Evolutionary conservation across 2,888 invertebrate genomes (phyloP).

Genomic region (Julus scandinavius): DNA sequence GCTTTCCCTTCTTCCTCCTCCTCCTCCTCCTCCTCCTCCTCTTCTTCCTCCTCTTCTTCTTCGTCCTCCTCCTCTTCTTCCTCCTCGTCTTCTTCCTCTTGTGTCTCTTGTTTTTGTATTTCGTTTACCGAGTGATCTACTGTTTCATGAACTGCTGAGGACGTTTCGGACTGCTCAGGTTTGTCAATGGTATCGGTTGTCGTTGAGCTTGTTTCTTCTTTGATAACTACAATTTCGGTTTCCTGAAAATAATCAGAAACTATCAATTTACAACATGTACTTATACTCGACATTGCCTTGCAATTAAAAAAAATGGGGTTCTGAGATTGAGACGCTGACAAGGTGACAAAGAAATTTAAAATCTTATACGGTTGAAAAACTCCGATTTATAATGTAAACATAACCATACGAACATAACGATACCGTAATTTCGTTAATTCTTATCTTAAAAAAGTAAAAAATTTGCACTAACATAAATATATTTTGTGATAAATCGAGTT

Average conservation of each 20-base stretch:
- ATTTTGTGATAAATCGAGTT: no score
- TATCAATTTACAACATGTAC: background rate
- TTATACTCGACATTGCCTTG: background rate
- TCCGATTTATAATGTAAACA: no score
- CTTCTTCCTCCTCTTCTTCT: background rate
- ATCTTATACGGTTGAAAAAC: no score
- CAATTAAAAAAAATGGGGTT: background rate
- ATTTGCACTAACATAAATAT: no score
- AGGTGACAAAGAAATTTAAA: no score
- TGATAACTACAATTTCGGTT: background rate
- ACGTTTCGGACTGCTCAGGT: background rate
- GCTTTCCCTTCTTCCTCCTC: background rate
- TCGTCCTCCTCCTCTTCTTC: background rate
- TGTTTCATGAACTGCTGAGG: background rate
- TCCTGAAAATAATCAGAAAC: slow-evolving; percentile 27
- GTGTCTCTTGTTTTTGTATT: background rate
- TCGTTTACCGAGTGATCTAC: background rate
- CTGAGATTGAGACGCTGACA: background rate
- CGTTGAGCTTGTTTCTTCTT: background rate
- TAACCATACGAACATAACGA: no score
- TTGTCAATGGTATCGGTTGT: background rate
- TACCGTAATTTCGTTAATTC: no score
- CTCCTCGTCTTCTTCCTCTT: background rate
- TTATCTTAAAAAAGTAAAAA: no score
- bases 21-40: background rate